Base-by-base conservation (phyloP, 2,113 vertebrate genomes). In the Oncorhynchus keta region DNA sequence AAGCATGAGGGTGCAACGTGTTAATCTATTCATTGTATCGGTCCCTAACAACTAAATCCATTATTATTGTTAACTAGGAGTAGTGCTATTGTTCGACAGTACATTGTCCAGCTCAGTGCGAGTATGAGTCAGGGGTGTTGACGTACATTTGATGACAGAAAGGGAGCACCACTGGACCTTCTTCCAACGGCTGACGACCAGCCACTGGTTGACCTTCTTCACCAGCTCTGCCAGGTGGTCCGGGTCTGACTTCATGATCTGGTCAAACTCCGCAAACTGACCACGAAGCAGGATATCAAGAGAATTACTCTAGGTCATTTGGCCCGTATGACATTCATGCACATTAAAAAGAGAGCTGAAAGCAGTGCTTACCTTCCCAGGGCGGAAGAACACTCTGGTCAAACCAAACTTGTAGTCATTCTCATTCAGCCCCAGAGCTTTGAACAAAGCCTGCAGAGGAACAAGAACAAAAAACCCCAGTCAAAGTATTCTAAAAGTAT, bases 191-290 rank as follows among this genome's bases (percentile, higher is more conserved):
- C 97, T 99, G 90, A 95, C 95, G 85, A 97, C 78, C 68, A 99
- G 91, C 98, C 98, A 99, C 81, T 95, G 93, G 91, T 99, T 98
- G 86, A 99, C 98, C 83, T 95, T 94, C 79, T 95, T 93, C 78
- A 99, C 92, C 79, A 99, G 91, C 87, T 97, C 95, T 22, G 97
- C 96, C 4, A 99, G 93, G 84, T 99, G 97, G 73, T 98, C 97
- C 0, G 98, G 97, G 84, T 99, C 98, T 13, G 98, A 99, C 91
- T 97, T 99, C 98, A 99, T 99, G 85, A 99, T 98, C 91, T 99
- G 97, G 92, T 99, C 98, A 80, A 99, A 99, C 88, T 99, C 98
- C 73, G 97, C 96, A 94, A 99, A 99, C 98, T 99, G 90, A 73
- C 26, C 51, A n/a, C 13, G 59, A 62, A 18, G 5, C 59, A 22